These are phyloP conservation scores for Lepilemur septentrionalis DNA, from an alignment of 2,797 vertebrate genomes.

Conservation along the genomic window DNA sequence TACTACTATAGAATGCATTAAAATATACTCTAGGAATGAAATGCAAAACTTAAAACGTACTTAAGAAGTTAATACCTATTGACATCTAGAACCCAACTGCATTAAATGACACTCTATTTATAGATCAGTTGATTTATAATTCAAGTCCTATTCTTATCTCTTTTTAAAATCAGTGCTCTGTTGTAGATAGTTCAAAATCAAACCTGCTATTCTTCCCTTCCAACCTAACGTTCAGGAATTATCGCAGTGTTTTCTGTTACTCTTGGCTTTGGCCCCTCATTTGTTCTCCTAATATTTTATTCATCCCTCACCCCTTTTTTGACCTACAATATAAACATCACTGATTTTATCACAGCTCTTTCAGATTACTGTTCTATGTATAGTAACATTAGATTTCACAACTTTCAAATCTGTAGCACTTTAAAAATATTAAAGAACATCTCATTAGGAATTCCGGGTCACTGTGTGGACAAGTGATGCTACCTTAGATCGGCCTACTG, in stretches of 20 bases:
- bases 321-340: not conserved
- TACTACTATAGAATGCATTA: accelerated
- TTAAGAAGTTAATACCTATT: not conserved
- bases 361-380: not conserved
- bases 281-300: not conserved
- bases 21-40: not conserved
- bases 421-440: not conserved
- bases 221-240: not conserved
- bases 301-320: accelerated
- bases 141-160: not conserved
- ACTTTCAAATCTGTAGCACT: not conserved
- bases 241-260: accelerated
- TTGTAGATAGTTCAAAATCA: accelerated
- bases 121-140: accelerated
- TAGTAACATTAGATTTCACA: too few species aligned
- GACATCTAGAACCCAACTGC: not conserved
- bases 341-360: not conserved
- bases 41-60: too few species aligned
- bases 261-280: not conserved
- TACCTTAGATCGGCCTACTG: not conserved
- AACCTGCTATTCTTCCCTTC: too few species aligned
- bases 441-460: not conserved
- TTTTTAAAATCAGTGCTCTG: accelerated
- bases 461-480: accelerated
- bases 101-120: not conserved